Evolutionary conservation across 2,888 invertebrate species (phyloP).

Genomic region (Synanthedon tipuliformis): DNA sequence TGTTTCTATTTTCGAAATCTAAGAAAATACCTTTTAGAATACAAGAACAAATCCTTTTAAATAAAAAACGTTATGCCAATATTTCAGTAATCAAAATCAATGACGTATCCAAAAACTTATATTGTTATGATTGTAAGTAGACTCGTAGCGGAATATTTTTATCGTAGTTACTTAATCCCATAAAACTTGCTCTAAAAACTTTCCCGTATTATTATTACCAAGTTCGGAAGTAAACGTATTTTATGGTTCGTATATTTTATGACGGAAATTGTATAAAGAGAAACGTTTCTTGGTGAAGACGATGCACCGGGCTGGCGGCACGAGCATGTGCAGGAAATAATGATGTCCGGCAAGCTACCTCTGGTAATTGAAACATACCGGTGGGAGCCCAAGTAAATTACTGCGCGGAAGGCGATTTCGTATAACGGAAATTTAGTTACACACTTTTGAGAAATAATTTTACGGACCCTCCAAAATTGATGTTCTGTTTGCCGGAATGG

Average conservation of each 20-base stretch:
- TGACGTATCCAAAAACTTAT: too few species aligned
- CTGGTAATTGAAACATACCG: slow-evolving; percentile 44
- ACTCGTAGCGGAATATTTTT: neutral
- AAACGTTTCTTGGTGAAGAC: neutral
- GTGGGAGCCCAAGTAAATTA: slow-evolving; percentile 34
- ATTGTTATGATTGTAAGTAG: neutral
- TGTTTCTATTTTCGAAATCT: too few species aligned
- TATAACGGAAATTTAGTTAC: slow-evolving; percentile 37
- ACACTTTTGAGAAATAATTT: slow-evolving; percentile 26
- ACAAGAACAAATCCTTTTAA: too few species aligned
- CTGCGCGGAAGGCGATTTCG: slow-evolving; percentile 39
- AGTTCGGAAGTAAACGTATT: neutral
- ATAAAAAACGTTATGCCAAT: too few species aligned
- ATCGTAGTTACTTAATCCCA: neutral
- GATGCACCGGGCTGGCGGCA: slow-evolving; percentile 3
- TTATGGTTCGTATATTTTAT: neutral
- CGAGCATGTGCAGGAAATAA: slow-evolving; percentile 44
- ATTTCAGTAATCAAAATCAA: too few species aligned
- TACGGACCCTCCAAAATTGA: neutral
- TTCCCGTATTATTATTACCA: neutral
- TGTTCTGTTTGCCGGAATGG: neutral
- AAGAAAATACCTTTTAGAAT: too few species aligned
- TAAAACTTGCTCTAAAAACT: neutral
- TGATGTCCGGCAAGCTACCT: slow-evolving; percentile 39
- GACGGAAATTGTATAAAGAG: neutral